Conservation (phyloP, 2,113 vertebrate genomes). For the Sula dactylatra region DNA sequence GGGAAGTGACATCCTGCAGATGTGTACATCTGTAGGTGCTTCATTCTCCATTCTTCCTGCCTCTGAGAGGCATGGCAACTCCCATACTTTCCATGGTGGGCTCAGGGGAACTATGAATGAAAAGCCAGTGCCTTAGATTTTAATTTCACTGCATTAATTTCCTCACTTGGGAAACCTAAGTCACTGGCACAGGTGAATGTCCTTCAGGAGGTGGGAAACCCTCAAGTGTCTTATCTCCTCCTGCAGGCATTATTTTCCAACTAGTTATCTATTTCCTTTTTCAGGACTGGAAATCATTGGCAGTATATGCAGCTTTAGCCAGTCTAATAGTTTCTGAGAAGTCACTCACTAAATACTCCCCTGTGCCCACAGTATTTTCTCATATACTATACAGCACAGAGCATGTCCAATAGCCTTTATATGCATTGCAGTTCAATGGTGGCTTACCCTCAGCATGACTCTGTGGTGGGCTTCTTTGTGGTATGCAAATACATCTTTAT, state of each 20-base stretch:
- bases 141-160: background rate
- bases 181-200: background rate
- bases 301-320: background rate
- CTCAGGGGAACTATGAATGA: background rate
- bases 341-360: background rate
- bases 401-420: background rate
- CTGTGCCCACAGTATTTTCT: background rate
- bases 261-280: background rate
- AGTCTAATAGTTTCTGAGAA: background rate
- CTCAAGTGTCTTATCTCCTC: background rate
- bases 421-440: background rate
- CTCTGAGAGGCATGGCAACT: background rate
- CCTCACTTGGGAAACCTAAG: background rate
- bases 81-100: background rate
- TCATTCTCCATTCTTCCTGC: background rate
- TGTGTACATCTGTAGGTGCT: background rate
- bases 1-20: background rate
- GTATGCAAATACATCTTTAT: background rate
- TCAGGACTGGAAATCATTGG: background rate
- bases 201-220: background rate
- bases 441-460: background rate
- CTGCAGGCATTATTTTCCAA: background rate
- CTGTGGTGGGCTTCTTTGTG: background rate
- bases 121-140: background rate
- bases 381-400: background rate